These are phyloP conservation scores for Gorsachius goisagi DNA, from an alignment of 2,113 vertebrate genomes.

Conservation along the genomic window DNA sequence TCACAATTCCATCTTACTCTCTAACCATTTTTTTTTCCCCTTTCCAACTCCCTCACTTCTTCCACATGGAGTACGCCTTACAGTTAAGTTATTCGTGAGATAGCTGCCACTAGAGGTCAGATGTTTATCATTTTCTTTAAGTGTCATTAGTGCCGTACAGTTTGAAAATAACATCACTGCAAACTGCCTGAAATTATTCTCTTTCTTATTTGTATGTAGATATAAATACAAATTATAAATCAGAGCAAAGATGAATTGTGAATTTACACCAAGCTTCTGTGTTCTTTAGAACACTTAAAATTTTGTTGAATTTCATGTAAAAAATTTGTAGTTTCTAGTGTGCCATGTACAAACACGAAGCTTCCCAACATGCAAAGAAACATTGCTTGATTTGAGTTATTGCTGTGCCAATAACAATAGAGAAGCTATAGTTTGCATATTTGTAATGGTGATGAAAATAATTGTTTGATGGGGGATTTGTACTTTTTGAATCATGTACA, in stretches of 20 bases:
- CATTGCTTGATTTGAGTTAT: background rate
- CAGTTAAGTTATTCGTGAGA: background rate
- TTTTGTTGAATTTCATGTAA: background rate
- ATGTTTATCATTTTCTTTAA: background rate
- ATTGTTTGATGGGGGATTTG: background rate
- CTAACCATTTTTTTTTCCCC: rapidly evolving
- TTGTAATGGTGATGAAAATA: background rate
- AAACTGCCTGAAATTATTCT: background rate
- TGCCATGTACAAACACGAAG: background rate
- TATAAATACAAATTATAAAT: background rate
- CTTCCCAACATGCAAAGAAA: background rate
- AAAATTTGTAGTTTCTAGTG: background rate
- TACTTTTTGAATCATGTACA: background rate
- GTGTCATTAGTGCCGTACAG: background rate
- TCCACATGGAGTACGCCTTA: background rate
- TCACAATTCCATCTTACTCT: background rate
- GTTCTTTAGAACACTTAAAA: background rate
- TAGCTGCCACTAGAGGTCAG: constrained; percentile 57
- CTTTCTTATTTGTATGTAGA: background rate
- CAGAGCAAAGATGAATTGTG: background rate
- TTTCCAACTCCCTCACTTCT: background rate
- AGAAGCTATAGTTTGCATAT: background rate
- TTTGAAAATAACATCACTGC: background rate
- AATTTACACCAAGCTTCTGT: background rate
- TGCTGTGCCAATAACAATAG: background rate